phyloP scores from a whole-genome alignment of 2,888 invertebrate species.

The Phanerotoma sp. region DNA sequence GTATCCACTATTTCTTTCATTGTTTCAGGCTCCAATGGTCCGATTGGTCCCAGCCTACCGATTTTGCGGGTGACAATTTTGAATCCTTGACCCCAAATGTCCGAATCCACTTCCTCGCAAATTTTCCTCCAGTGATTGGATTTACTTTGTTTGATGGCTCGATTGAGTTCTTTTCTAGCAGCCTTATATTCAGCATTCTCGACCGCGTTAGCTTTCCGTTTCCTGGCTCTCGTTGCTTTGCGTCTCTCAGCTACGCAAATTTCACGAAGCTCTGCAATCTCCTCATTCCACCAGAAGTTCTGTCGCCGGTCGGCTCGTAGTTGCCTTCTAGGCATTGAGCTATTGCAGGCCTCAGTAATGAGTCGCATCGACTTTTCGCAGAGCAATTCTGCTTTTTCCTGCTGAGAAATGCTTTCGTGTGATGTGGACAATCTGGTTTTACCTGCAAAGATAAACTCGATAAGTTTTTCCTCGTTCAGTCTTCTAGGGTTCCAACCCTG shows the following conservation, averaged over 20 bases:
- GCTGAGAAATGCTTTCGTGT: background rate
- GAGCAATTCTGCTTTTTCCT: background rate
- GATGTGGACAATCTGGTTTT: background rate
- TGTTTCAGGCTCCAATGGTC: no score
- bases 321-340: slow-evolving; percentile 2
- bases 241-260: slow-evolving; percentile 22
- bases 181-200: background rate
- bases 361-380: background rate
- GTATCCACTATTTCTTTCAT: no score
- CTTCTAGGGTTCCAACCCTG: slow-evolving; percentile 16
- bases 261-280: slow-evolving; percentile 32
- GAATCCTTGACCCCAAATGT: no score
- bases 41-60: no score
- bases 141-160: no score
- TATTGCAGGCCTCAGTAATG: background rate
- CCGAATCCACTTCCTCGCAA: no score
- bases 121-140: no score
- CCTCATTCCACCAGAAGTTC: slow-evolving; percentile 36
- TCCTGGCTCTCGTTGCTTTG: slow-evolving; percentile 17
- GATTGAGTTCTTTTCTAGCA: background rate
- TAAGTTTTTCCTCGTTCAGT: slow-evolving; percentile 15
- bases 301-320: slow-evolving; percentile 12
- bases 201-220: background rate
- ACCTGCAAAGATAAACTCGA: background rate
- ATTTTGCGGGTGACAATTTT: no score